Evolutionary conservation across 2,888 invertebrate genomes (phyloP), one percentile per base, ranked within the genome.

Genomic region (Idaea dimidiata): DNA sequence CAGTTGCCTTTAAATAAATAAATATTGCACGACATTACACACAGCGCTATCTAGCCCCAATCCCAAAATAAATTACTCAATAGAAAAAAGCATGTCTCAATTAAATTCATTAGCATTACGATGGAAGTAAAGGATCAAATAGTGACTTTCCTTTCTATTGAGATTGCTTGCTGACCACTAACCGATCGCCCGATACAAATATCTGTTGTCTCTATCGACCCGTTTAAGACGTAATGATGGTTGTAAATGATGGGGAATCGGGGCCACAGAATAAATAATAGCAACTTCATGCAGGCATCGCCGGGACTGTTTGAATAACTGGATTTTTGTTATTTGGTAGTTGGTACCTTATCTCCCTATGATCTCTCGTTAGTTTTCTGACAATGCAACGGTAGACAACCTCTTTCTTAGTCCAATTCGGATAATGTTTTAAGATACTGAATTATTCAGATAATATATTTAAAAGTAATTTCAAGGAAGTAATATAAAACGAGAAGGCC

Each of bases 291-390:
- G 14, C 43, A 43, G 43, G 43, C 10, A 43, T 43, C 10, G 43
- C 18, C 18, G 18, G 18, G 63, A 63, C 63, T 66, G 58, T 64
- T 61, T 61, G 33, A 61, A 55, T 56, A 8, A 24, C 43, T 43
- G 43, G 43, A 43, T 43, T 43, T 43, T 5, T 24, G 32, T 32
- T 32, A 32, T 2, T 32, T 32, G 32, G 32, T 43, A 43, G 6
- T 43, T 14, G 43, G 43, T 43, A 43, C 14, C 43, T 43, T 43
- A 43, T 43, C 43, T 33, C 1, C 33, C 33, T 43, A 8, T 43
- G 0, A 43, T 43, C 43, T 43, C 43, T 43, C 8, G 43, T 43
- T 43, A 43, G 14, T 14, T 43, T 10, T 43, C 43, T 14, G 43
- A 43, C 43, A 43, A 43, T 43, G 10, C 8, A 43, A 43, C 43